These are phyloP conservation scores for Cynopterus sphinx DNA, from an alignment of 2,797 vertebrate species.

Conservation along the genomic window DNA sequence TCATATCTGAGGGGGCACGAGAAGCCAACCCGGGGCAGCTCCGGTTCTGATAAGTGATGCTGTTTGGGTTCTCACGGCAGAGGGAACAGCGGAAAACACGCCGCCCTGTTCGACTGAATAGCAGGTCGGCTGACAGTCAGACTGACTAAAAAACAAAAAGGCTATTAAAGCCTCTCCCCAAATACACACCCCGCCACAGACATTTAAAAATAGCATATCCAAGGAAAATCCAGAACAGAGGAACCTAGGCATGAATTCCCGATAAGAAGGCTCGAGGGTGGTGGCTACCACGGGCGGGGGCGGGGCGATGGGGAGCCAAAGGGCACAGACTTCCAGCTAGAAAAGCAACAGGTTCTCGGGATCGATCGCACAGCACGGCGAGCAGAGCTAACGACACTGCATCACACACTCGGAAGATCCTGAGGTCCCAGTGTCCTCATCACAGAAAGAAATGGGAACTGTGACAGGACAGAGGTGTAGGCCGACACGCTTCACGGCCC, in stretches of 20 bases:
- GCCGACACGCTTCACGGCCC: neutral
- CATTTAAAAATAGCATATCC: too few relatives aligned
- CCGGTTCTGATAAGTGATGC: neutral
- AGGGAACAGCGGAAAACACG: neutral
- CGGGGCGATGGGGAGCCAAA: neutral
- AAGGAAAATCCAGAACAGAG: neutral
- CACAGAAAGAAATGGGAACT: neutral
- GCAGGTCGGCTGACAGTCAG: neutral
- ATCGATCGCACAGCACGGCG: neutral
- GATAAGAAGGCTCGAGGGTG: neutral
- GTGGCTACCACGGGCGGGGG: too few relatives aligned
- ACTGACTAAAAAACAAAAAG: neutral
- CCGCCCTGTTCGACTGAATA: neutral
- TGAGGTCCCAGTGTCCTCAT: neutral
- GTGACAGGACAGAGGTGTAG: neutral
- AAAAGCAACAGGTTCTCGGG: neutral
- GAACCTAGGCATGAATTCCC: neutral
- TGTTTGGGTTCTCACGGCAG: neutral
- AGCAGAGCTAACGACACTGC: neutral
- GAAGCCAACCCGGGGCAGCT: neutral
- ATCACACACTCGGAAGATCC: neutral
- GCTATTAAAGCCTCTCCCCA: neutral
- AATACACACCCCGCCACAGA: neutral
- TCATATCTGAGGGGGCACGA: constrained; percentile 28
- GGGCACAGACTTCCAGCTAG: neutral